Evolutionary conservation across 1,140 invertebrate genomes (phyloP).

Genomic region (Drosophila murphyi): DNA sequence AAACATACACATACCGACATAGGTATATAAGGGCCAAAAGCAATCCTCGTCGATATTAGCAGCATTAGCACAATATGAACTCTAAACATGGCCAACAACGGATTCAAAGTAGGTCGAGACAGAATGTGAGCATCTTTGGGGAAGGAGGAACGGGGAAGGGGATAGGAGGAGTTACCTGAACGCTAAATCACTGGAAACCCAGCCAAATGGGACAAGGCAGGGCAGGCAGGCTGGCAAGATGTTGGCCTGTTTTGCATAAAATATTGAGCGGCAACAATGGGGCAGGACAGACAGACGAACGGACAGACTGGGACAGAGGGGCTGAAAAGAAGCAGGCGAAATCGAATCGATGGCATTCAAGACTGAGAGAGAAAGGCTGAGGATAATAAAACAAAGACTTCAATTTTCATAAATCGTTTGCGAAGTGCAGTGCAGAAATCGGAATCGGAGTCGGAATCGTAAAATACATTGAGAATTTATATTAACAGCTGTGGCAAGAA

Average conservation of each 20-base stretch:
- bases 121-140: not conserved
- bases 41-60: conserved; percentile 5
- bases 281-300: too few relatives aligned
- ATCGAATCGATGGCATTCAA: conserved; percentile 8
- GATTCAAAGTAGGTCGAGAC: conserved; percentile 37
- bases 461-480: conserved; percentile 61
- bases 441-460: not conserved
- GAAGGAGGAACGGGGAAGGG: not conserved
- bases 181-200: conserved; percentile 7
- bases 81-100: conserved; percentile 26
- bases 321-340: not conserved
- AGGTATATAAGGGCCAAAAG: not conserved
- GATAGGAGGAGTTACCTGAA: conserved; percentile 3
- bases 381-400: conserved; percentile 77
- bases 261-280: conserved; percentile 53
- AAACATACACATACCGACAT: conserved; percentile 6
- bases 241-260: conserved; percentile 68
- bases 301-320: not conserved
- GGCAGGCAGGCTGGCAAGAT: not conserved
- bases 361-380: not conserved
- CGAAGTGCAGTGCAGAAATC: conserved; percentile 15
- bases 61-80: conserved; percentile 37
- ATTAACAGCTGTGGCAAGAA: conserved; percentile 68
- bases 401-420: conserved; percentile 79
- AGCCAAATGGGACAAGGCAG: not conserved